A percentile compares a stretch with the other conserved stretches of the same genome.
phyloP scores from a whole-genome alignment of 1,140 invertebrate genomes.

The Teleogryllus occipitalis region DNA sequence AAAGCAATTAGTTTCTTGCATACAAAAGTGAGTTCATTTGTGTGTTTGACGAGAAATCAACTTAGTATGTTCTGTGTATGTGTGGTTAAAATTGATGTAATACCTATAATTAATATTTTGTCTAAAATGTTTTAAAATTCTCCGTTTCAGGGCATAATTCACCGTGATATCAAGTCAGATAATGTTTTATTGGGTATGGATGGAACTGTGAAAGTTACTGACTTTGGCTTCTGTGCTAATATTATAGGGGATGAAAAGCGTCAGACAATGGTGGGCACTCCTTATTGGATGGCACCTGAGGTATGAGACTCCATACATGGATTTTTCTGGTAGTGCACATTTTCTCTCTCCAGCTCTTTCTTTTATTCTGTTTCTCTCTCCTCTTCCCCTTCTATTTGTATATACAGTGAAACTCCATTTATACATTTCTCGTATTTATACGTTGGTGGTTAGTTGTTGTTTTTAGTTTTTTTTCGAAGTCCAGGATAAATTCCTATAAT shows the following conservation, averaged over 20 bases:
- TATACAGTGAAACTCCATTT: no score
- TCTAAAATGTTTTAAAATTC: neutral
- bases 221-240: conserved; percentile 95
- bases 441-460: no score
- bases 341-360: no score
- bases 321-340: no score
- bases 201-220: conserved; percentile 92
- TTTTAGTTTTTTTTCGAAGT: no score
- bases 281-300: conserved; percentile 85
- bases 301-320: conserved; percentile 28
- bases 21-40: conserved; percentile 44
- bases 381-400: no score
- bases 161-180: conserved; percentile 92
- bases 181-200: conserved; percentile 95
- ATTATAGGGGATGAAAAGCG: conserved; percentile 87
- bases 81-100: no score
- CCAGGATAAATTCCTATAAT: no score
- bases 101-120: neutral
- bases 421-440: no score
- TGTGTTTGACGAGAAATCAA: neutral
- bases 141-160: conserved; percentile 61
- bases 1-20: conserved; percentile 90
- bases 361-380: no score
- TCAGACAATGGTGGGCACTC: conserved; percentile 92
- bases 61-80: no score